A percentile compares a stretch with the other conserved stretches of the same genome.
Evolutionary conservation across 2,113 vertebrate species (phyloP).

Genomic region (Manacus vitellinus): DNA sequence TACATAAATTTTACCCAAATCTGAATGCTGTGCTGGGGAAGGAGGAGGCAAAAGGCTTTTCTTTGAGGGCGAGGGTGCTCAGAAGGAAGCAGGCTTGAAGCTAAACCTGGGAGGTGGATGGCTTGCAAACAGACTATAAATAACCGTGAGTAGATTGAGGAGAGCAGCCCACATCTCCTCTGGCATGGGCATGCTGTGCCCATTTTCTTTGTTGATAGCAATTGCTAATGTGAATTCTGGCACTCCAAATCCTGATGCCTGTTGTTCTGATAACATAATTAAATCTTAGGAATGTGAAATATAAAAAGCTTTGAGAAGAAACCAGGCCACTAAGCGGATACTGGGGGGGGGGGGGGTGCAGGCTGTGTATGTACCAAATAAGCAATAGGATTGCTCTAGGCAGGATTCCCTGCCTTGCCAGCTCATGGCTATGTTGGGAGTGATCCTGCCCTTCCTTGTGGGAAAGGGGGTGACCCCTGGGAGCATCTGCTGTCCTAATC

Average conservation of each 20-base stretch:
- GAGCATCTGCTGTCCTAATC: not conserved
- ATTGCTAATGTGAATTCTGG: conserved; percentile 67
- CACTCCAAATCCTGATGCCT: conserved; percentile 58
- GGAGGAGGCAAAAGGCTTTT: not conserved
- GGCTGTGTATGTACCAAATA: not conserved
- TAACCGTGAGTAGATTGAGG: conserved; percentile 30
- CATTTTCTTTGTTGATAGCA: conserved; percentile 66
- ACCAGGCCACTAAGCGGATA: not conserved
- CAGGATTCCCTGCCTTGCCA: not conserved
- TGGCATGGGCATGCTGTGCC: conserved; percentile 65
- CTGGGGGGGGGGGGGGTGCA: not conserved
- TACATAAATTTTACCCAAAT: not conserved
- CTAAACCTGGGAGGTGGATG: conserved; percentile 51
- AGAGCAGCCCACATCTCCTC: conserved; percentile 60
- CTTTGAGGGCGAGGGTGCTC: not conserved
- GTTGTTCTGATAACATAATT: conserved; percentile 69
- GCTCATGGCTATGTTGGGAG: accelerated
- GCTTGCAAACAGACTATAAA: conserved; percentile 57
- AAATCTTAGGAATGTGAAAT: conserved; percentile 62
- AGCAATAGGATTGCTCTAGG: not conserved
- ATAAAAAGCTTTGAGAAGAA: conserved; percentile 58
- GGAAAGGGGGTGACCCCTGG: not conserved
- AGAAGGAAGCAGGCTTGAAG: not conserved
- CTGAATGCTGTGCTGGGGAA: not conserved
- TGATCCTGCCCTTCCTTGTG: not conserved